phyloP scores from a whole-genome alignment of 2,113 vertebrate genomes.

The Protobothrops mucrosquamatus region DNA sequence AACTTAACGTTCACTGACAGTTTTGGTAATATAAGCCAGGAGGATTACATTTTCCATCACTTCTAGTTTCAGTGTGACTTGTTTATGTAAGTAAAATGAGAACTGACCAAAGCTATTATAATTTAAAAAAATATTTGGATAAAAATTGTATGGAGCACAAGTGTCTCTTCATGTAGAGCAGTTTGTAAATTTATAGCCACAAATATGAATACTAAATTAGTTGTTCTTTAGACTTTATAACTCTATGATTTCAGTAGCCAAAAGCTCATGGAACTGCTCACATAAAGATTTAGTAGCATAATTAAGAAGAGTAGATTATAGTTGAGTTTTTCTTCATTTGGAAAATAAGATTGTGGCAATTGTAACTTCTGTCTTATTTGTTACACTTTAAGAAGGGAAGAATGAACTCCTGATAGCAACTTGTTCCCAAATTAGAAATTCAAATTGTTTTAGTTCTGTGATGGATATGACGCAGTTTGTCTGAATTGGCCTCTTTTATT shows the following conservation, averaged over 20 bases:
- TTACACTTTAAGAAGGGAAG: neutral
- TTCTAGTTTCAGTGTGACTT: constrained; percentile 68
- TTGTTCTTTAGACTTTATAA: constrained; percentile 50
- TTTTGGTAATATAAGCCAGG: constrained; percentile 65
- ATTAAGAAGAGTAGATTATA: neutral
- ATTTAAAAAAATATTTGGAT: constrained; percentile 71
- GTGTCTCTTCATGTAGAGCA: constrained; percentile 56
- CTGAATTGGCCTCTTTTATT: neutral
- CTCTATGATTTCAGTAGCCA: neutral
- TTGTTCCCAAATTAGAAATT: neutral
- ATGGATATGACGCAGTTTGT: neutral
- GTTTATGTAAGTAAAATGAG: constrained; percentile 69
- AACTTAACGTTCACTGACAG: constrained; percentile 59
- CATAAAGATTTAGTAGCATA: neutral
- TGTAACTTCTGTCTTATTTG: constrained; percentile 5
- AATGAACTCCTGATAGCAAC: neutral
- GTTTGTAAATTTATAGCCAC: constrained; percentile 58
- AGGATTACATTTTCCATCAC: constrained; percentile 75
- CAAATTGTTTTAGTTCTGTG: neutral
- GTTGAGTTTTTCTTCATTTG: neutral
- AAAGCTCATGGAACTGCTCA: neutral
- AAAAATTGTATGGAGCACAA: constrained; percentile 59
- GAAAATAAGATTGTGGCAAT: neutral
- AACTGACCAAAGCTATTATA: constrained; percentile 67
- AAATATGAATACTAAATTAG: constrained; percentile 54